These are phyloP conservation scores for Colistium nudipinnis DNA, from an alignment of 2,113 vertebrate species.

Conservation along the genomic window DNA sequence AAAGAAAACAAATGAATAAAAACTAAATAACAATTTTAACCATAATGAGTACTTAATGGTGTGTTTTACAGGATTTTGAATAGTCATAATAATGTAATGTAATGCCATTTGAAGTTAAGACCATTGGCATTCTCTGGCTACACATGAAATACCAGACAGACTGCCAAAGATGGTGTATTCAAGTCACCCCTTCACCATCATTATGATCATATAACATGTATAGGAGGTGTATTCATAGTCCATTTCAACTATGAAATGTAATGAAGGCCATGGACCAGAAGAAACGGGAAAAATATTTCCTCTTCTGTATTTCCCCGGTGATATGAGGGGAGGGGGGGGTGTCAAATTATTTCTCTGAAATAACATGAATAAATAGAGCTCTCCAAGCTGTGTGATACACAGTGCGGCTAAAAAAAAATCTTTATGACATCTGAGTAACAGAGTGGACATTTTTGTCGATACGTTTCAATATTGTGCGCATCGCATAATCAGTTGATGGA, in stretches of 20 bases:
- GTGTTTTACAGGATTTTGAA: background rate
- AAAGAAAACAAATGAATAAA: too few relatives aligned
- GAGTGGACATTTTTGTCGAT: background rate
- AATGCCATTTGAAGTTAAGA: background rate
- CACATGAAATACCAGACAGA: background rate
- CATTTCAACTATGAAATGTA: conserved; percentile 8
- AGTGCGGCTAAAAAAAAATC: background rate
- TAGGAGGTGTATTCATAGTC: conserved; percentile 1
- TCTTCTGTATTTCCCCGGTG: too few relatives aligned
- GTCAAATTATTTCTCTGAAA: too few relatives aligned
- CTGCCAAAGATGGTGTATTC: background rate
- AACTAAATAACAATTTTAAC: background rate
- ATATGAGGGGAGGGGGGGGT: too few relatives aligned
- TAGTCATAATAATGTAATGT: background rate
- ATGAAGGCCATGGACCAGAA: too few relatives aligned
- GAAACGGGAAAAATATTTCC: too few relatives aligned
- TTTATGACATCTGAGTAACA: background rate
- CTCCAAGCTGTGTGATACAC: too few relatives aligned
- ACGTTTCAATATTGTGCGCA: background rate
- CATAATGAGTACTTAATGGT: background rate
- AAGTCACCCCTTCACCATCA: background rate
- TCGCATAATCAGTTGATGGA: background rate
- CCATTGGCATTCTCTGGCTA: background rate
- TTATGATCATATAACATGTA: background rate
- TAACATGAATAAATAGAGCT: too few relatives aligned